Evolutionary conservation across 2,888 invertebrate genomes (phyloP).

Genomic region (Euplagia quadripunctaria): DNA sequence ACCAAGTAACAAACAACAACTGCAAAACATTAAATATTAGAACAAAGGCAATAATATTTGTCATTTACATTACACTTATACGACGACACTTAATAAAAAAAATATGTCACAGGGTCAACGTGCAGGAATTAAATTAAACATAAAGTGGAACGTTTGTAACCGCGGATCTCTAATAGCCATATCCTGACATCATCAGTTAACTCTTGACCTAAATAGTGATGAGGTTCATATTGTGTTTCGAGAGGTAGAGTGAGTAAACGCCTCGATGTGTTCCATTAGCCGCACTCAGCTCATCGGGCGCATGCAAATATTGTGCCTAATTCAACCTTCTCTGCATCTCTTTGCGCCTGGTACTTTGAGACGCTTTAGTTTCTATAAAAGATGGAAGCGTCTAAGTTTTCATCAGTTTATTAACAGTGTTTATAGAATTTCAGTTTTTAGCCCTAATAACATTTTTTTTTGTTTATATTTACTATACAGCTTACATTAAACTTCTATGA

Average conservation of each 20-base stretch:
- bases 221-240: slow-evolving; percentile 68
- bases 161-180: slow-evolving; percentile 44
- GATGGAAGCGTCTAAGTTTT: not conserved
- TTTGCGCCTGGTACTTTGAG: slow-evolving; percentile 11
- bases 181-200: slow-evolving; percentile 62
- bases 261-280: slow-evolving; percentile 65
- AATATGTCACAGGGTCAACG: slow-evolving; percentile 11
- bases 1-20: slow-evolving; percentile 8
- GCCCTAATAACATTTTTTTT: too few relatives aligned
- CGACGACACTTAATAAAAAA: slow-evolving; percentile 15
- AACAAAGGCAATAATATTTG: slow-evolving; percentile 16
- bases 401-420: not conserved
- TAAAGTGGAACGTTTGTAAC: slow-evolving; percentile 33
- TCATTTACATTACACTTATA: slow-evolving; percentile 19
- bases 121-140: slow-evolving; percentile 25
- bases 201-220: slow-evolving; percentile 67
- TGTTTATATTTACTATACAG: too few relatives aligned
- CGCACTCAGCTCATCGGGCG: slow-evolving; percentile 54
- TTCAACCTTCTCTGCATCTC: slow-evolving; percentile 19
- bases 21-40: slow-evolving; percentile 7
- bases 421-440: not conserved
- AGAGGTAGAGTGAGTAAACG: slow-evolving; percentile 65
- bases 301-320: slow-evolving; percentile 55
- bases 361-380: slow-evolving; percentile 7
- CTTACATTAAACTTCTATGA: too few relatives aligned